phyloP scores from a whole-genome alignment of 2,888 invertebrate species.

The Clostera curtula region DNA sequence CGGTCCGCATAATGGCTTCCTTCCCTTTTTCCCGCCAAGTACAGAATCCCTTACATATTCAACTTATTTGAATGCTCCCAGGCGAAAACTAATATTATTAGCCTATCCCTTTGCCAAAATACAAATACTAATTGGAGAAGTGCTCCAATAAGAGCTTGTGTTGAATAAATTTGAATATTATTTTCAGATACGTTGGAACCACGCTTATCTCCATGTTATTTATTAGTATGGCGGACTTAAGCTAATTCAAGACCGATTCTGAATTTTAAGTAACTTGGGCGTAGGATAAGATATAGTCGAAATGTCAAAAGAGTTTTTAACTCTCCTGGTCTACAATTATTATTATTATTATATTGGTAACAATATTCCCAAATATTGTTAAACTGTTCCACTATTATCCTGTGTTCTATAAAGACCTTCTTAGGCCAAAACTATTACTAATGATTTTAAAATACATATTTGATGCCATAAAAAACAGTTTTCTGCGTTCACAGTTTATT shows the following conservation, averaged over 20 bases:
- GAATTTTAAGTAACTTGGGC: conserved; percentile 6
- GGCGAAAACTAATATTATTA: conserved; percentile 15
- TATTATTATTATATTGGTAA: no score
- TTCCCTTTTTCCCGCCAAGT: conserved; percentile 29
- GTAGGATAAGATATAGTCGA: conserved; percentile 8
- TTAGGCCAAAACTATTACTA: no score
- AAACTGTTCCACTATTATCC: no score
- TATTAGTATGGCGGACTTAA: conserved; percentile 15
- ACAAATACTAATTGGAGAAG: conserved; percentile 15
- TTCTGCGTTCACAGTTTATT: no score
- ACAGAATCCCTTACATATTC: conserved; percentile 19
- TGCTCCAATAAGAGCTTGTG: conserved; percentile 24
- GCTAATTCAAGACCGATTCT: conserved; percentile 9
- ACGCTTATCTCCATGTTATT: conserved; percentile 29
- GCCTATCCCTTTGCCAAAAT: conserved; percentile 1
- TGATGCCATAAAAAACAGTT: no score
- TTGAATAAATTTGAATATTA: conserved; percentile 42
- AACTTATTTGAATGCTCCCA: conserved; percentile 24
- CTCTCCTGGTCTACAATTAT: no score
- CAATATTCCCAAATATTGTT: no score
- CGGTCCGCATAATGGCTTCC: conserved; percentile 51
- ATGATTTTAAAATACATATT: no score
- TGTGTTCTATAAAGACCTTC: no score
- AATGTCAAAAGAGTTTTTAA: no score
- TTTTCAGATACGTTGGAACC: conserved; percentile 20